phyloP scores from a whole-genome alignment of 1,140 invertebrate genomes.

The Drosophila suzukii region DNA sequence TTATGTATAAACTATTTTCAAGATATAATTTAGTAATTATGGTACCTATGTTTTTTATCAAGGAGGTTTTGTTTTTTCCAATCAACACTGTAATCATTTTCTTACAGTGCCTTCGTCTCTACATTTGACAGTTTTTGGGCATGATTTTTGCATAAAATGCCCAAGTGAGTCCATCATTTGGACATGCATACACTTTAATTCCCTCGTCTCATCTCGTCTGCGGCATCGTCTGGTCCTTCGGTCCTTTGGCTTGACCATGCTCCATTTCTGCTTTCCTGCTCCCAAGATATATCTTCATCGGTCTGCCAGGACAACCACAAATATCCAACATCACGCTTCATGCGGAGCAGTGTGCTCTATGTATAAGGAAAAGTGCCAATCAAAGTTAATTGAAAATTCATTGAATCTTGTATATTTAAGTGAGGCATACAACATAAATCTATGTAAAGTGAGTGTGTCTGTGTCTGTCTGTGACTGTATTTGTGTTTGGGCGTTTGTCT shows the following conservation, averaged over 20 bases:
- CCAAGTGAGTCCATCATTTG: constrained; percentile 56
- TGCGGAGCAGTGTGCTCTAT: constrained; percentile 36
- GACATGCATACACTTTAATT: constrained; percentile 40
- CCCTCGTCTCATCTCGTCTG: constrained; percentile 27
- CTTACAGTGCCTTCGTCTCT: constrained; percentile 7
- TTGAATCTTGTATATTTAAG: constrained; percentile 82
- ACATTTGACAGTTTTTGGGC: constrained; percentile 19
- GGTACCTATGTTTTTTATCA: no score
- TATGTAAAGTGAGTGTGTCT: constrained; percentile 27
- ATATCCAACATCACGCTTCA: constrained; percentile 36
- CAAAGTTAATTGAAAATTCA: constrained; percentile 83
- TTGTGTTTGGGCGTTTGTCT: constrained; percentile 10
- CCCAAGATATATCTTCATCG: not conserved
- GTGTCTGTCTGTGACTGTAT: constrained; percentile 11
- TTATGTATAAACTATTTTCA: no score
- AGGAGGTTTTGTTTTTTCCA: no score
- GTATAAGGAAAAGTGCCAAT: constrained; percentile 78
- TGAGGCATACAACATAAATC: constrained; percentile 67
- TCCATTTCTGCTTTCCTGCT: constrained; percentile 1
- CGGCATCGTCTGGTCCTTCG: constrained; percentile 23
- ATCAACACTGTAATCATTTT: not conserved
- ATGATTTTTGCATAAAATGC: constrained; percentile 51
- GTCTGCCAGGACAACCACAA: constrained; percentile 31
- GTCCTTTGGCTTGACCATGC: constrained; percentile 9
- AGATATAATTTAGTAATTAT: no score